Base-by-base conservation (phyloP, 2,797 vertebrate species). In the Erithacus rubecula region DNA sequence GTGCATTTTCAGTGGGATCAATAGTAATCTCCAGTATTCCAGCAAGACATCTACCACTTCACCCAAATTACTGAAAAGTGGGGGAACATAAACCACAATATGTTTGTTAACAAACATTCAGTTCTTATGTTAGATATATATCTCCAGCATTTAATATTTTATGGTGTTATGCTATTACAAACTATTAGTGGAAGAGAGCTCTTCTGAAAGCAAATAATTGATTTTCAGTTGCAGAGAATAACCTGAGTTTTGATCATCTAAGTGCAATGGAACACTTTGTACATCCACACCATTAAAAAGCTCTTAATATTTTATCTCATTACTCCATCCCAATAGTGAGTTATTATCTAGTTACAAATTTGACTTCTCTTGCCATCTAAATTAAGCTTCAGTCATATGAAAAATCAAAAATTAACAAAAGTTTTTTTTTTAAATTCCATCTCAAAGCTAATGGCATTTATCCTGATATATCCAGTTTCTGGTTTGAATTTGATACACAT, bases 221-320 rank as follows among this genome's bases (percentile, higher is more conserved):
- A 79, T 86, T 93, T 82, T 77, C 49, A 53, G 41, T 83, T 89
- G 74, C 67, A 84, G 60, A 88, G 55, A 87, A 90, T 72, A 90
- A 68, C 27, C 64, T 84, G 53, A 62, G 52, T 86, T 81, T 90
- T 49, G 55, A 86, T 89, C 58, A 56, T 75, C 37, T 76, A 51
- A 83, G 14, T 65, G 76, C 62, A 81, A 20, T 37, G 43, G 52
- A 87, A 87, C 39, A 43, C 39, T 90, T 49, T 29, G 21, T 68
- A 22, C n/a, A 60, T 58, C 23, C 36, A 72, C 32, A 56, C 64
- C 72, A 81, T 92, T 92, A 83, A 89, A 89, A 95, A 59, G 16
- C 39, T 78, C 59, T 85, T 70, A 92, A 81, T 94, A 76, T 86
- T 95, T 95, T 76, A 83, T 63, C 19, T 88, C 29, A 52, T 92